Evolutionary conservation across 2,113 vertebrate species (phyloP).

Genomic region (Oenanthe oenanthe): DNA sequence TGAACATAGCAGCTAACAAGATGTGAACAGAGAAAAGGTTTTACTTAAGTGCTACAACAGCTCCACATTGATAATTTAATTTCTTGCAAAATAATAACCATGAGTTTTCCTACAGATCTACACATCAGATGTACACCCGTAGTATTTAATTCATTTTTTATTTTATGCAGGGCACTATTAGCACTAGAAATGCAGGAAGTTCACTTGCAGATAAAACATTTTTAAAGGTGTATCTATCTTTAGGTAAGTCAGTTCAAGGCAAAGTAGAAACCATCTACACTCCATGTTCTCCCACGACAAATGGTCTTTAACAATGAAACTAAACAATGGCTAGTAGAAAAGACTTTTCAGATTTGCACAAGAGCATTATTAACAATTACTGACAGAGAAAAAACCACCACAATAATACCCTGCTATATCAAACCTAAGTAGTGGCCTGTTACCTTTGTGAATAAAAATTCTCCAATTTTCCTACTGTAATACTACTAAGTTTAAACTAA

Average conservation of each 20-base stretch:
- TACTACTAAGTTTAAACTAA: neutral
- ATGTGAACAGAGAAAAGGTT: neutral
- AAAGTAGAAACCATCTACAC: neutral
- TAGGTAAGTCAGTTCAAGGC: neutral
- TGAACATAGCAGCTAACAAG: neutral
- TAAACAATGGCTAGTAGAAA: neutral
- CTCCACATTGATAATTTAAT: neutral
- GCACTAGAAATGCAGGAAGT: neutral
- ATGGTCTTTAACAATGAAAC: neutral
- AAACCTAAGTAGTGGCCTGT: neutral
- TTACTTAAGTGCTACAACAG: neutral
- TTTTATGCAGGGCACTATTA: neutral
- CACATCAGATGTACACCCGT: neutral
- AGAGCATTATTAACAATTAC: neutral
- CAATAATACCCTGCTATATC: neutral
- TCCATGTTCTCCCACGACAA: neutral
- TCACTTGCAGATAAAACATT: neutral
- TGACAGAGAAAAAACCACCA: neutral
- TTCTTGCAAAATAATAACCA: neutral
- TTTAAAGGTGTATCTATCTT: neutral
- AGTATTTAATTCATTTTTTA: neutral
- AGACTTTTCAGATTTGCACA: neutral
- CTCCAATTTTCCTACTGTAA: neutral
- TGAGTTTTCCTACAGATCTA: neutral
- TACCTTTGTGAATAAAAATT: neutral